Base-by-base conservation (phyloP, 2,888 invertebrate species). In the Diploptera punctata region DNA sequence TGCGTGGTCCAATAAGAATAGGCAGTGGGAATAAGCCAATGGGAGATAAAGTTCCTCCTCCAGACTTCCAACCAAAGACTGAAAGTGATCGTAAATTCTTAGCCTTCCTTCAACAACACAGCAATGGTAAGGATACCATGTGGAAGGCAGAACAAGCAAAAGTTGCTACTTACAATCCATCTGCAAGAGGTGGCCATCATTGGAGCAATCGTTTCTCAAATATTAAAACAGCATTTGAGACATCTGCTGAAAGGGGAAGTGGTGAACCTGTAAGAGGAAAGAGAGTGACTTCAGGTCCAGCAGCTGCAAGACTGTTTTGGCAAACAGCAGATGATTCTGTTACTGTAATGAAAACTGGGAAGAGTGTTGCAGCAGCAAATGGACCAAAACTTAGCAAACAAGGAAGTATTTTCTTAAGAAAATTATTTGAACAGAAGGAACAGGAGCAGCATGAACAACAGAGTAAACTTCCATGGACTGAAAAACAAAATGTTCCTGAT, bases 171-270 rank as follows among this genome's bases (percentile, higher is more conserved):
- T 73, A 81, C 81, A 54, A 79, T 76, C 77, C 79, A 74, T 74
- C 77, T 71, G 75, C 79, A 68, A 71, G 84, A 81, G 75, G 84
- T 81, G 83, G 69, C 76, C 85, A 89, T 44, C 92, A 93, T 78
- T 95, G 95, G 95, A 92, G 89, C 78, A 93, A 86, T 78, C 88
- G 93, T 75, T 95, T 95, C 80, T 93, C 93, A 0, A 91, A 92
- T 77, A 91, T 95, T 43, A 94, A 94, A 81, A 91, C 92, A 44
- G 86, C 90, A 0, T 95, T 95, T 80, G 95, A 95, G 80, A 88
- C 86, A 33, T 78, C 79, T 19, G 75, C 61, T 47, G 75, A 19
- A 13, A 69, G 44, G 2, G 47, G 19, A 19, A 29, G 61, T 21
- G 68, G 61, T 26, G 43, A 73, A 38, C 29, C 60, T 43, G 38